These are phyloP conservation scores for Callionymus lyra DNA, from an alignment of 2,113 vertebrate genomes.

Conservation along the genomic window DNA sequence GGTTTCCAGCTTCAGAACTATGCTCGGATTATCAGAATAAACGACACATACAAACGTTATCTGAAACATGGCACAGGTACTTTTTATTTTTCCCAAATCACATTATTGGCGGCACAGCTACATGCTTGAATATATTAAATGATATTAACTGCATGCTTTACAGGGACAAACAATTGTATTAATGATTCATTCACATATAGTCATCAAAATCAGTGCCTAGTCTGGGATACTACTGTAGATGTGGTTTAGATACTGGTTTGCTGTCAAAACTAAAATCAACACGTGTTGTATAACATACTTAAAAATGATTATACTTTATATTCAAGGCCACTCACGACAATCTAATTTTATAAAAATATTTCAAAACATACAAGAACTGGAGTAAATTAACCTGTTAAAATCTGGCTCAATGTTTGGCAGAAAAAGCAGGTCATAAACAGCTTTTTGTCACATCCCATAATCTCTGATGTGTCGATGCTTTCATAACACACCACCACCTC, in stretches of 20 bases:
- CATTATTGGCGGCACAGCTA: slow-evolving; percentile 15
- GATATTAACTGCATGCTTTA: slow-evolving; percentile 38
- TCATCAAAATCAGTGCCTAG: not conserved
- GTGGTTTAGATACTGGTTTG: slow-evolving; percentile 9
- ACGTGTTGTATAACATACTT: not conserved
- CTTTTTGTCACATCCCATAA: too few relatives aligned
- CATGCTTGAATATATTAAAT: slow-evolving; percentile 6
- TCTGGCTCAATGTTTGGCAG: too few relatives aligned
- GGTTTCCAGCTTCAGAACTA: too few relatives aligned
- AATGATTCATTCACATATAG: slow-evolving; percentile 19
- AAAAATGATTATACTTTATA: too few relatives aligned
- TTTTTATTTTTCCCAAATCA: slow-evolving; percentile 17
- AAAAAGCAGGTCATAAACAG: too few relatives aligned
- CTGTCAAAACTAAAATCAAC: slow-evolving; percentile 3
- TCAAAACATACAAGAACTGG: too few relatives aligned
- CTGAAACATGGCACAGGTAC: slow-evolving; percentile 42
- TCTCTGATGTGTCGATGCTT: too few relatives aligned
- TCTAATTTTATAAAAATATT: too few relatives aligned
- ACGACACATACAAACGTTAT: slow-evolving; percentile 36
- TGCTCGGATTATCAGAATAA: not conserved
- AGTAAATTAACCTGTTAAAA: too few relatives aligned
- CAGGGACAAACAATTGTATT: slow-evolving; percentile 25
- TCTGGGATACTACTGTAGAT: not conserved
- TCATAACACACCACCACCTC: too few relatives aligned
- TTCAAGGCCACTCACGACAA: too few relatives aligned